Percentiles rank a stretch among this genome's conserved stretches.
These are phyloP conservation scores for Dallia pectoralis DNA, from an alignment of 2,797 vertebrate genomes.

Conservation along the genomic window DNA sequence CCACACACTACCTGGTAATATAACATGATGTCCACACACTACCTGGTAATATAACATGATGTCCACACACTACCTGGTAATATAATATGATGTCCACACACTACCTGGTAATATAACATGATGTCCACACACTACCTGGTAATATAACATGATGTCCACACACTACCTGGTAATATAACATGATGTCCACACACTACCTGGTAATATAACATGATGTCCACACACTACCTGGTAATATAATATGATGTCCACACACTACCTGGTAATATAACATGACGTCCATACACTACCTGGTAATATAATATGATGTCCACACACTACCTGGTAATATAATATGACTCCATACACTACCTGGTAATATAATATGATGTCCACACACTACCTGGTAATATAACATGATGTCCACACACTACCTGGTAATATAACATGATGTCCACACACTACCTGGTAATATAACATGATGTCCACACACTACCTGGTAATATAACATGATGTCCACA, in stretches of 20 bases:
- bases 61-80: neutral
- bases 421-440: neutral
- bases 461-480: conserved; percentile 84
- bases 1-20: neutral
- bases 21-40: conserved; percentile 80
- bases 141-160: conserved; percentile 71
- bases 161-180: conserved; percentile 72
- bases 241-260: neutral
- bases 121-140: neutral
- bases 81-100: conserved; percentile 77
- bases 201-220: conserved; percentile 64
- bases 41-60: conserved; percentile 55
- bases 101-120: conserved; percentile 66
- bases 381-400: neutral
- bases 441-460: neutral
- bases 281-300: conserved; percentile 81
- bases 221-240: conserved; percentile 77
- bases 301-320: neutral
- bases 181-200: neutral
- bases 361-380: neutral
- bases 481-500: neutral
- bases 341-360: conserved; percentile 83
- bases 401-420: conserved; percentile 85
- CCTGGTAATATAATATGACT: no score
- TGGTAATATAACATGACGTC: conserved; percentile 46